These are phyloP conservation scores for Etheostoma nigrum DNA, from an alignment of 2,797 vertebrate genomes.

Conservation along the genomic window DNA sequence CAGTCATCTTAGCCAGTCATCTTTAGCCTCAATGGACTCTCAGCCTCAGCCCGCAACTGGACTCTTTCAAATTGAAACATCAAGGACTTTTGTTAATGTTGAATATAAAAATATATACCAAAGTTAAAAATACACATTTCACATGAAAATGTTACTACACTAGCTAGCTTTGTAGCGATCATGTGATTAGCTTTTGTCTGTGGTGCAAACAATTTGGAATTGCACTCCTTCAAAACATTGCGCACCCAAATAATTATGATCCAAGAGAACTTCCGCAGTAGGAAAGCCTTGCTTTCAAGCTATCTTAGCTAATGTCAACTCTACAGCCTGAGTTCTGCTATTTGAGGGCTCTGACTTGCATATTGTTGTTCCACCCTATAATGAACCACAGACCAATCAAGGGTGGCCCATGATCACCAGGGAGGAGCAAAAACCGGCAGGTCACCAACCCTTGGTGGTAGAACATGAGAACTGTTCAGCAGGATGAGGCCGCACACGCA, in stretches of 20 bases:
- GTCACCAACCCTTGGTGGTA: conserved; percentile 35
- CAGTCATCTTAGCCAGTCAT: conserved; percentile 98
- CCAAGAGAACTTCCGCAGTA: conserved; percentile 12
- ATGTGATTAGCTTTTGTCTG: conserved; percentile 28
- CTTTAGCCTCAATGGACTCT: conserved; percentile 98
- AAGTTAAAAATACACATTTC: conserved; percentile 76
- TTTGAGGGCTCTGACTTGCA: conserved; percentile 48
- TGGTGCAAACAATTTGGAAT: conserved; percentile 27
- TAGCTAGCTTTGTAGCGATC: conserved; percentile 37
- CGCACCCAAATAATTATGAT: conserved; percentile 10
- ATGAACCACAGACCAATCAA: conserved; percentile 23
- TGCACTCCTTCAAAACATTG: conserved; percentile 26
- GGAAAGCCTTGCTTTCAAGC: conserved; percentile 4
- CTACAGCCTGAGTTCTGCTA: conserved; percentile 6
- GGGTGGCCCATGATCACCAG: conserved; percentile 8
- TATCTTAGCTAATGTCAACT: conserved; percentile 7
- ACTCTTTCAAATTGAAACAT: conserved; percentile 99
- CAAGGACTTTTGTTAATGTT: conserved; percentile 99
- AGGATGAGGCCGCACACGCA: conserved; percentile 4
- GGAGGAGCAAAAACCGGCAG: conserved; percentile 64
- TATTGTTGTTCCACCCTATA: conserved; percentile 48
- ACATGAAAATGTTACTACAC: conserved; percentile 68
- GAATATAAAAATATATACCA: conserved; percentile 82
- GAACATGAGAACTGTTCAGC: conserved; percentile 29
- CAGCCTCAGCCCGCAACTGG: conserved; percentile 99